Base-by-base conservation (phyloP, 23 tunicate genomes). In the Trididemnum nubilum region DNA sequence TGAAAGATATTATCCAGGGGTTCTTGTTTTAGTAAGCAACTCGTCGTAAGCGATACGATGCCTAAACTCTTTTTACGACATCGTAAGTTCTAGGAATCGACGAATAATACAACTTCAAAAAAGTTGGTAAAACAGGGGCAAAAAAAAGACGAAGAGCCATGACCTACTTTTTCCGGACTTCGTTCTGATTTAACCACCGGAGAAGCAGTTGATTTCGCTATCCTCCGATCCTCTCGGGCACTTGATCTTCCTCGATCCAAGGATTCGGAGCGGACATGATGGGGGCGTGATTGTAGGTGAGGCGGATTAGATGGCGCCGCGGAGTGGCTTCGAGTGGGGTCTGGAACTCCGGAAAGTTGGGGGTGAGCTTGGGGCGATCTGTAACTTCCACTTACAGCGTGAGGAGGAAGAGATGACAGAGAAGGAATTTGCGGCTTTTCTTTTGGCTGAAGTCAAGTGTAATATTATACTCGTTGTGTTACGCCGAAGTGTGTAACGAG, bases 151-250 rank as follows among this genome's bases (percentile, higher is more conserved):
- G n/a, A n/a, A n/a, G n/a, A n/a, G n/a, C n/a, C n/a, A n/a, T n/a
- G n/a, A n/a, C n/a, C 4, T 12, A 54, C 81, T 67, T 77, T 77
- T 19, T 77, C 81, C 18, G 81, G 81, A 54, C 81, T 77, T 29
- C 28, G 52, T 57, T 77, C 81, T 1, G 23, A 24, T 29, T 36
- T 77, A 12, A 54, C 67, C 3, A 67, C 2, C 5, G 81, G 69
- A 29, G 81, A 51, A 2, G 81, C 37, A 50, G 26, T 54, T 37
- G 28, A 4, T 29, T 34, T 57, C 19, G 24, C 5, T 7, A 57
- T 2, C 9, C 81, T 21, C 37, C 2, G 22, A 2, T 77, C 81
- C 12, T 77, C 81, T 29, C 39, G 52, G 2, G 22, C 21, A 12
- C 9, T 32, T 7, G 81, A 33, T 32, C 67, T 52, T 32, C 81